Conservation (phyloP, 2,888 invertebrate genomes). For the Salticus scenicus region DNA sequence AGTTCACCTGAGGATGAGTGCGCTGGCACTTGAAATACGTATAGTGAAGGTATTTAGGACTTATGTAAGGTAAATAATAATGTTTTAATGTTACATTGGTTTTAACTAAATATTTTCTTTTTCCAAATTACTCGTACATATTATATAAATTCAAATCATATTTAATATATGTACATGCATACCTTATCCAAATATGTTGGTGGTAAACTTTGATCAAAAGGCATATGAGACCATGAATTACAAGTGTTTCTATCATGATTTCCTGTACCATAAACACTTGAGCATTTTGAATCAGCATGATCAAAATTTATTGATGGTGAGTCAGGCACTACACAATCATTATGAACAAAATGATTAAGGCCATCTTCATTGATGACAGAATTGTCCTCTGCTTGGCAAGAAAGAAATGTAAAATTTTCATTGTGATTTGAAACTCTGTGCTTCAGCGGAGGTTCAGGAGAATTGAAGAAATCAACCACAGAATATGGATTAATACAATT, state of each 20-base stretch:
- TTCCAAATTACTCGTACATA: no score
- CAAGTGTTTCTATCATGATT: slow-evolving; percentile 28
- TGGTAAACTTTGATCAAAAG: slow-evolving; percentile 31
- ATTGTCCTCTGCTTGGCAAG: slow-evolving; percentile 24
- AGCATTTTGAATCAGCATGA: slow-evolving; percentile 23
- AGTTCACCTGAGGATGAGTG: no score
- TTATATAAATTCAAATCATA: no score
- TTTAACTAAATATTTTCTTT: no score
- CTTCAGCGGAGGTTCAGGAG: slow-evolving; percentile 35
- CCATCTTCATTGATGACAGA: slow-evolving; percentile 24
- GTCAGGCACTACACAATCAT: slow-evolving; percentile 20
- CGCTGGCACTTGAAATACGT: no score
- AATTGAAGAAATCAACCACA: slow-evolving; percentile 26
- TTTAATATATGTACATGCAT: no score
- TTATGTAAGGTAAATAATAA: no score
- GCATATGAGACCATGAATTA: slow-evolving; percentile 26
- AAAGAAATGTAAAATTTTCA: slow-evolving; percentile 9
- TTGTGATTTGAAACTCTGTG: slow-evolving; percentile 21
- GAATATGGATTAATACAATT: slow-evolving; percentile 28
- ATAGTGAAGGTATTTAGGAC: no score
- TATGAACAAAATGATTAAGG: slow-evolving; percentile 24
- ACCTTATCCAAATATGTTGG: slow-evolving; percentile 33
- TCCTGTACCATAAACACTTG: slow-evolving; percentile 19
- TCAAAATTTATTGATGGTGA: slow-evolving; percentile 12
- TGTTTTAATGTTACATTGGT: no score